These are phyloP conservation scores for Chaetophractus vellerosus DNA, from an alignment of 2,797 vertebrate species.

Conservation along the genomic window DNA sequence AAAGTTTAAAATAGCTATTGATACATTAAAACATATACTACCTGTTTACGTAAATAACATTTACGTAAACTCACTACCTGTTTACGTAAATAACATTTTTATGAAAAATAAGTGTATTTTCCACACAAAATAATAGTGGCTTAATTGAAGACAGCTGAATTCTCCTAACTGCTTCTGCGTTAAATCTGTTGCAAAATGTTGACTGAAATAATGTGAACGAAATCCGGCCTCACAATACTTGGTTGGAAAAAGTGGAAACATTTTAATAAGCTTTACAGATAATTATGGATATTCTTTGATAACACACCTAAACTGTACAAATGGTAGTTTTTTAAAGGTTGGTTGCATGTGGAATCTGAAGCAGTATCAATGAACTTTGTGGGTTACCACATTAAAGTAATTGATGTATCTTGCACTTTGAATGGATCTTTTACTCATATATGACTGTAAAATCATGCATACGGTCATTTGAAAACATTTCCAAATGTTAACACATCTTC, in stretches of 20 bases:
- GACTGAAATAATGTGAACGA: conserved; percentile 19
- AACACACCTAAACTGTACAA: neutral
- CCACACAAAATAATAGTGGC: neutral
- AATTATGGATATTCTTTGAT: neutral
- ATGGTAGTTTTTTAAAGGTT: neutral
- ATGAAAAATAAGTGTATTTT: neutral
- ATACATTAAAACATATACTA: neutral
- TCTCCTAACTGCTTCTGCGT: conserved; percentile 21
- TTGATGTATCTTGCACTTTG: neutral
- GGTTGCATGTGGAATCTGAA: conserved; percentile 2
- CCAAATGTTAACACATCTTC: neutral
- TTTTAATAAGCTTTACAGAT: conserved; percentile 3
- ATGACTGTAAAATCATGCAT: conserved; percentile 26
- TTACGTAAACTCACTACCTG: neutral
- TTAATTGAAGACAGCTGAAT: conserved; percentile 21
- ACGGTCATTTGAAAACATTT: conserved; percentile 25
- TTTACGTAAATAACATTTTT: neutral
- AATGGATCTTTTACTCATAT: neutral
- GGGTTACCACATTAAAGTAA: neutral
- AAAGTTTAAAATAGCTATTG: neutral
- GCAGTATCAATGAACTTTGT: neutral
- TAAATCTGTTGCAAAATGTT: neutral
- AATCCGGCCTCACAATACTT: neutral
- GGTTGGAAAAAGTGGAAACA: neutral
- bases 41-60: neutral